Base-by-base conservation (phyloP, 2,113 vertebrate genomes). In the Ondatra zibethicus region DNA sequence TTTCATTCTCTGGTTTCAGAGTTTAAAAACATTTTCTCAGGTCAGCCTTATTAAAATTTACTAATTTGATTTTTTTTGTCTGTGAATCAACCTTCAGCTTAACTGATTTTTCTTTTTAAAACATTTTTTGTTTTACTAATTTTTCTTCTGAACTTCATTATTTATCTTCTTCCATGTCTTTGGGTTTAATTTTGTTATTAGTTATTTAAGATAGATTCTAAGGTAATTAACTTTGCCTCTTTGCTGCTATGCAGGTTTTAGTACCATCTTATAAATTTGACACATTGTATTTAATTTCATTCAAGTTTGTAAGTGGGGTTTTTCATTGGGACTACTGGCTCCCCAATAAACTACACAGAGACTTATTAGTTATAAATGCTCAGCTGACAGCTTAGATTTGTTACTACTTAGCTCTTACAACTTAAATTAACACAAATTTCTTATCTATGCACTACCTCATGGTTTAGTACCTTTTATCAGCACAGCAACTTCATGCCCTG, bases 151-250 rank as follows among this genome's bases (percentile, higher is more conserved):
- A 50, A 80, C 17, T 23, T 78, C 1, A 6, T 63, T 66, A 65
- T 82, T 92, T 94, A 2, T 13, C 36, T 47, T 89, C 13, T 94
- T 80, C 5, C 39, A 36, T 50, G 47, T 81, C 21, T 86, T 66
- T 47, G 29, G 7, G 9, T 58, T 91, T 85, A 82, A 63, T 42
- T 27, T 70, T 70, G 42, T 70, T 47, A 25, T 52, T 52, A 70
- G 21, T 25, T 50, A 25, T 50, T 70, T 47, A 36, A 50, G 19
- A 16, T 87, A 68, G 45, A 68, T 68, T 52, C 42, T 87, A 50
- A 87, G 31, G 10, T 81, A 52, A 92, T 52, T 89, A 42, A 89
- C 23, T 84, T 93, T 94, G 45, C 5, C 80, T 89, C 21, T 86
- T 95, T 82, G 50, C n/a, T 50, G 17, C 11, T 2, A 39, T 8